Percentiles rank a stretch among this genome's conserved stretches.
Evolutionary conservation across 2,113 vertebrate genomes (phyloP).

Genomic region (Oostethus manadensis): DNA sequence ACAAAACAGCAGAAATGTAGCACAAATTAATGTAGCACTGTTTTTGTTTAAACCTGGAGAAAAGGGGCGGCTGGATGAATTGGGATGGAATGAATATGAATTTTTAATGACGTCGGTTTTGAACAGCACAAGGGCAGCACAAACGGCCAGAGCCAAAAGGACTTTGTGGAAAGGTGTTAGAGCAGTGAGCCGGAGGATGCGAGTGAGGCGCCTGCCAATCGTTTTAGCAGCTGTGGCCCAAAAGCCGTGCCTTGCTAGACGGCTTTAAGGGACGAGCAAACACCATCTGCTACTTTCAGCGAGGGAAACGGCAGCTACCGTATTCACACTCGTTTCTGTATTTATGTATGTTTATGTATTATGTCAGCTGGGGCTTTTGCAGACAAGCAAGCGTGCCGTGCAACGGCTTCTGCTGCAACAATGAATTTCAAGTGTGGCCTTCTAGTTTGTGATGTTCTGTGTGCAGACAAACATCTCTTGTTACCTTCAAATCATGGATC

Average conservation of each 20-base stretch:
- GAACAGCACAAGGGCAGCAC: too few species aligned
- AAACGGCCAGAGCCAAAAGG: not conserved
- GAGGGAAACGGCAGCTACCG: slow-evolving; percentile 15
- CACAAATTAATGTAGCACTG: too few species aligned
- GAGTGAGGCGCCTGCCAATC: slow-evolving; percentile 31
- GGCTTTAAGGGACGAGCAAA: slow-evolving; percentile 42
- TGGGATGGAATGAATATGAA: too few species aligned
- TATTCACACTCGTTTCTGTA: slow-evolving; percentile 1
- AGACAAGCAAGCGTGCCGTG: not conserved
- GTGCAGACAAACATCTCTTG: too few species aligned
- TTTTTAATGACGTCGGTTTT: too few species aligned
- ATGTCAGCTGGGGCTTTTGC: slow-evolving; percentile 14
- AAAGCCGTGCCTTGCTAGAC: slow-evolving; percentile 45
- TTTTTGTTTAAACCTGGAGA: too few species aligned
- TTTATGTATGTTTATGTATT: too few species aligned
- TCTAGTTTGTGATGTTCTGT: too few species aligned
- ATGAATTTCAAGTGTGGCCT: too few species aligned
- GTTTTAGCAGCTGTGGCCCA: slow-evolving; percentile 53
- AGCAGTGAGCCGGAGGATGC: not conserved
- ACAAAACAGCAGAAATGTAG: too few species aligned
- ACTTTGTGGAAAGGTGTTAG: not conserved
- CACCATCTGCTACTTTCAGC: slow-evolving; percentile 32
- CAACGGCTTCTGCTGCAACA: not conserved
- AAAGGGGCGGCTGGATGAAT: too few species aligned
- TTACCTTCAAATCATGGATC: too few species aligned